Conservation (phyloP, 2,888 invertebrate species). For the Drosophila pseudotakahashii region DNA sequence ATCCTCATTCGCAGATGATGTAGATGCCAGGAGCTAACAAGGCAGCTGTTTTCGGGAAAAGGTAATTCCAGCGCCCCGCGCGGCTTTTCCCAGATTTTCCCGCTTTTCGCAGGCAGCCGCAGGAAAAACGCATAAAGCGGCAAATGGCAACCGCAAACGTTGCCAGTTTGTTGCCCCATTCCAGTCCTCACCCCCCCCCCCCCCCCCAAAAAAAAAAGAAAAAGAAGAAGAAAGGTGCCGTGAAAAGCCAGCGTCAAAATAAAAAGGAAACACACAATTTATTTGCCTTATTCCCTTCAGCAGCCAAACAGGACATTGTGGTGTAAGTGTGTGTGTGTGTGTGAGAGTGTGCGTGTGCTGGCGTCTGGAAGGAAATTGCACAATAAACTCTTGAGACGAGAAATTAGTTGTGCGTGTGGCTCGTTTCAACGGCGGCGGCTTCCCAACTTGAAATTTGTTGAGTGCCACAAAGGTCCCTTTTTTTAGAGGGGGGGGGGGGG, state of each 20-base stretch:
- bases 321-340: neutral
- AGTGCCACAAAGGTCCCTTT: conserved; percentile 25
- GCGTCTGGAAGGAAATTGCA: conserved; percentile 69
- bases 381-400: conserved; percentile 79
- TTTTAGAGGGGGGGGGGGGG: neutral
- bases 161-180: conserved; percentile 48
- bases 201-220: conserved; percentile 12
- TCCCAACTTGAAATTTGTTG: conserved; percentile 44
- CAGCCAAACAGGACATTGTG: conserved; percentile 22
- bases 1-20: conserved; percentile 29
- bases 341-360: neutral
- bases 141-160: conserved; percentile 74
- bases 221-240: conserved; percentile 27
- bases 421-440: conserved; percentile 48
- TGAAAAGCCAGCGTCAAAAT: conserved; percentile 51
- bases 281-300: conserved; percentile 36
- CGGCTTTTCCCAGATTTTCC: neutral
- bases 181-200: neutral
- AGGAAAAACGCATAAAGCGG: conserved; percentile 71
- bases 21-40: conserved; percentile 61
- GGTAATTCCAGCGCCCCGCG: conserved; percentile 19
- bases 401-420: conserved; percentile 66
- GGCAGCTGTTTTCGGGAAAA: conserved; percentile 43
- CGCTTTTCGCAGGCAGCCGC: conserved; percentile 18
- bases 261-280: conserved; percentile 72